Evolutionary conservation across 2,888 invertebrate genomes (phyloP).

Genomic region (Heliconius ethilla): DNA sequence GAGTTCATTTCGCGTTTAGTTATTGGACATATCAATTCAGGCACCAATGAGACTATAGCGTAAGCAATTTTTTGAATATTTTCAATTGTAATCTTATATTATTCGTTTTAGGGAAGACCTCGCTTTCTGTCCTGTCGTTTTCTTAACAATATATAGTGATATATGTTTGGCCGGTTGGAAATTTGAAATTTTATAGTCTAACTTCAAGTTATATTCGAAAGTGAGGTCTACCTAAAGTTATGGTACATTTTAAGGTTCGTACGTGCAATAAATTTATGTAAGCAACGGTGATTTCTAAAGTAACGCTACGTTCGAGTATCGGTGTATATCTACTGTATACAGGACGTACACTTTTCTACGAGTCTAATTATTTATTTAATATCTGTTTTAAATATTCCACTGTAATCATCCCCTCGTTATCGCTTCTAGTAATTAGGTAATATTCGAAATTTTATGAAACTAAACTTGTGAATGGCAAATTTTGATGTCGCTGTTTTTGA

Average conservation of each 20-base stretch:
- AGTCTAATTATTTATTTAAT: conserved; percentile 53
- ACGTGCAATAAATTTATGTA: conserved; percentile 59
- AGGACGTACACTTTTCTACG: conserved; percentile 63
- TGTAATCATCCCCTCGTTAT: conserved; percentile 61
- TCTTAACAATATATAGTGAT: conserved; percentile 29
- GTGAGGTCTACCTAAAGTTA: conserved; percentile 51
- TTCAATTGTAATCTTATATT: conserved; percentile 66
- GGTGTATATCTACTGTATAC: conserved; percentile 30
- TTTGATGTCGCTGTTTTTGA: conserved; percentile 65
- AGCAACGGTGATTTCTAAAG: conserved; percentile 60
- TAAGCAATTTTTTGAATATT: conserved; percentile 73
- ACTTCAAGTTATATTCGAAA: conserved; percentile 12
- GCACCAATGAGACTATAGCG: conserved; percentile 79
- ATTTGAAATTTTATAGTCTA: not conserved
- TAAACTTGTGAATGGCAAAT: conserved; percentile 57
- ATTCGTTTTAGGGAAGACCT: conserved; percentile 50
- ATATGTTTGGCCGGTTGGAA: conserved; percentile 17
- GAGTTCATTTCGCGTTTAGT: conserved; percentile 77
- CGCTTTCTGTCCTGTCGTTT: conserved; percentile 33
- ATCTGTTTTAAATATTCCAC: conserved; percentile 55
- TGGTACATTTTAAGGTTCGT: conserved; percentile 53
- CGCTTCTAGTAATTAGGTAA: conserved; percentile 66
- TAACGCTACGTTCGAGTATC: conserved; percentile 58
- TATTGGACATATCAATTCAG: conserved; percentile 80
- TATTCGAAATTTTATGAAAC: conserved; percentile 65